phyloP scores from a whole-genome alignment of 2,888 invertebrate species.

The Hypercompe scribonia region DNA sequence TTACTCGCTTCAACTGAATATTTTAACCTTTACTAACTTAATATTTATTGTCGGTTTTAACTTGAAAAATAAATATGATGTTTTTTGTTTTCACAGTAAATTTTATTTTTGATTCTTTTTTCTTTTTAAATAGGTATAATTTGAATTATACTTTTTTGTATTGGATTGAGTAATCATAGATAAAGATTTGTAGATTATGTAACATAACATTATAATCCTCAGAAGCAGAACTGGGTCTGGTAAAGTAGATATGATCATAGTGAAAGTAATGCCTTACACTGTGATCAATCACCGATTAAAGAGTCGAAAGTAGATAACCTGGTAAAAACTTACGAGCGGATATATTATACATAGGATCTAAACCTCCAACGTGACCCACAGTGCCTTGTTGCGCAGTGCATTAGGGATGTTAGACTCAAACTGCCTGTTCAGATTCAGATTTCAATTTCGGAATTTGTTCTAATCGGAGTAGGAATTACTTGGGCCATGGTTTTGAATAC shows the following conservation, averaged over 20 bases:
- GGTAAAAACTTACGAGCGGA: no score
- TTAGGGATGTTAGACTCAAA: neutral
- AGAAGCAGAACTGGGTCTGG: no score
- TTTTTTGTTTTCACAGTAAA: neutral
- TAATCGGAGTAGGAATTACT: no score
- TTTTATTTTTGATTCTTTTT: no score
- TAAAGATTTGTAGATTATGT: no score
- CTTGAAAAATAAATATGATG: neutral
- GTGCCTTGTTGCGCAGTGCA: no score
- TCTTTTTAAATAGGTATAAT: neutral
- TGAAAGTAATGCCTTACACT: neutral
- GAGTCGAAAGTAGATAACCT: no score
- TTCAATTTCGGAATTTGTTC: neutral
- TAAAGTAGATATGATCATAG: neutral
- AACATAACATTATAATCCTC: no score
- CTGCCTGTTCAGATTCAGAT: neutral
- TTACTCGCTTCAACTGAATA: neutral
- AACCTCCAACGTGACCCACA: no score
- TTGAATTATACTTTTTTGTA: neutral
- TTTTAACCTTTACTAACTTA: neutral
- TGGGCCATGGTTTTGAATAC: no score
- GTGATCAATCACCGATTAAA: neutral
- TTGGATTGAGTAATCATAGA: neutral
- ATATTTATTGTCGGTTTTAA: neutral
- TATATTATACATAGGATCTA: no score